These are phyloP conservation scores for Helicolenus hilgendorfi DNA, from an alignment of 2,797 vertebrate genomes.

Conservation along the genomic window DNA sequence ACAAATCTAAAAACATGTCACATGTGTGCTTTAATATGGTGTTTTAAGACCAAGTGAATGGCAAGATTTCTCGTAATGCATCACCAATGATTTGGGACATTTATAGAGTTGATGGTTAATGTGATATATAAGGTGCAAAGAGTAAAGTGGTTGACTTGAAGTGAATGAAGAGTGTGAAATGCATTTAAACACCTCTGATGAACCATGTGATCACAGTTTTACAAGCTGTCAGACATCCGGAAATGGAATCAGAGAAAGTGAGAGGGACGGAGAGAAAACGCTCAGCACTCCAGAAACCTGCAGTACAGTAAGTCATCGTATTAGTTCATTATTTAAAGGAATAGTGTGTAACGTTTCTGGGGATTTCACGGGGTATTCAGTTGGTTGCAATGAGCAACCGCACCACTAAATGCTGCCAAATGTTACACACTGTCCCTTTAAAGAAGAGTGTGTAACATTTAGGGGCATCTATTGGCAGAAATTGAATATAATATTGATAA, in stretches of 20 bases:
- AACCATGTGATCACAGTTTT: slow-evolving; percentile 26
- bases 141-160: not conserved
- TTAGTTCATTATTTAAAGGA: not conserved
- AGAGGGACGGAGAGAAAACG: not conserved
- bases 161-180: slow-evolving; percentile 23
- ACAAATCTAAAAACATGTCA: not conserved
- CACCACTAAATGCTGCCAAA: too few relatives aligned
- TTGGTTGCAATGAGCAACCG: too few relatives aligned
- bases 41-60: not conserved
- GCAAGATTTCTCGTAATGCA: not conserved
- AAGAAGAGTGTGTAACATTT: too few relatives aligned
- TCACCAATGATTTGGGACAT: not conserved
- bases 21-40: too few relatives aligned
- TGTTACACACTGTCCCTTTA: too few relatives aligned
- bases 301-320: not conserved
- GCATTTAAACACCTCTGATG: slow-evolving; percentile 7
- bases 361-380: too few relatives aligned
- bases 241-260: slow-evolving; percentile 17
- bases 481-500: too few relatives aligned
- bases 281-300: not conserved
- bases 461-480: too few relatives aligned
- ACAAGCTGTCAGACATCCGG: slow-evolving; percentile 15
- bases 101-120: not conserved
- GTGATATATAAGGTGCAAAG: slow-evolving; percentile 3
- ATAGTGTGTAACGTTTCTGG: not conserved